Evolutionary conservation across 2,797 vertebrate genomes (phyloP), one percentile per base, ranked within the genome.

Genomic region (Muscicapa comitata): DNA sequence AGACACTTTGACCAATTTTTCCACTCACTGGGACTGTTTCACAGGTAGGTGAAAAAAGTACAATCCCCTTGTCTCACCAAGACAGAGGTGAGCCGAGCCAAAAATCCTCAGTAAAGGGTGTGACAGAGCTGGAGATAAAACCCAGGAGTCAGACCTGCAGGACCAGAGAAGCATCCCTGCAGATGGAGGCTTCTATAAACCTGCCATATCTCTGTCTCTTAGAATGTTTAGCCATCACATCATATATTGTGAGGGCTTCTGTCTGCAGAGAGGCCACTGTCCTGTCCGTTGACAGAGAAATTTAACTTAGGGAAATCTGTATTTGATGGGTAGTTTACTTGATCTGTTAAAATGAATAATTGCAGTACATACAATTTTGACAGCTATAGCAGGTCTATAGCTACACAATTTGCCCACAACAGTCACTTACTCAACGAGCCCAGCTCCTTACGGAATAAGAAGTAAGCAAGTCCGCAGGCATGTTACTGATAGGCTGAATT

Each of bases 181-280:
- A 3, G 0, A 5, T 11, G 37, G 31, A 74, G 3, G 24, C 3
- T 78, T 17, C 17, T 1, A 2, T 57, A 67, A 74, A 55, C 35
- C 63, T 79, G 26, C 24, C 7, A 4, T 11, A 16, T 42, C 6
- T 57, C 24, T n/a, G 7, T 47, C 15, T 38, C n/a, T 13, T 35
- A 9, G 59, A 43, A 57, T 50, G 17, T 33, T 67, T 31, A 72
- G 28, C 68, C 31, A 57, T 28, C 17, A 9, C 15, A 48, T 50
- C 63, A 33, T 8, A 14, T 3, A 5, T 24, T 0, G 0, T 37
- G n/a, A 57, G 17, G 0, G 0, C 24, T 71, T 80, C 65, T 81
- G 11, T 51, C 66, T 88, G 35, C 55, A 42, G 33, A 12, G 47
- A 68, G 13, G 20, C 3, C 24, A 55, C 21, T 33, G 48, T 57